Conservation (phyloP, 2,888 invertebrate species). For the Ryuthela nishihirai region DNA sequence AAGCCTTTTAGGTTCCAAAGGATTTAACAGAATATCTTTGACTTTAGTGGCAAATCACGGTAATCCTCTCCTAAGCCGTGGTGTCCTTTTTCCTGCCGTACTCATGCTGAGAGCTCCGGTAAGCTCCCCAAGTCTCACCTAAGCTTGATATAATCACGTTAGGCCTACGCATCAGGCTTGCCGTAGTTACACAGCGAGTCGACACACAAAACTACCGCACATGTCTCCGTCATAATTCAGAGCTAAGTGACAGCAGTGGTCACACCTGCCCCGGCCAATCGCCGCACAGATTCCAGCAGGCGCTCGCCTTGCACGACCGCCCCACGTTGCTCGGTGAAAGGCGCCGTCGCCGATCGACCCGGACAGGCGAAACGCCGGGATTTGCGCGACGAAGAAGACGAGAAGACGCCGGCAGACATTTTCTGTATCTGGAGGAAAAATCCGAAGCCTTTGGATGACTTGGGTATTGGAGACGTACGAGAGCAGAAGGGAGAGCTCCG, state of each 20-base stretch:
- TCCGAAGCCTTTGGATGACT: too few species aligned
- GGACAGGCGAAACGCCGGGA: too few species aligned
- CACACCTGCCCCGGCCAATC: conserved; percentile 25
- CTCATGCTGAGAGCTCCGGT: conserved; percentile 30
- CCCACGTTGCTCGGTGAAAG: too few species aligned
- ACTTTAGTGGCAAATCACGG: conserved; percentile 39
- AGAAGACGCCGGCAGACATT: too few species aligned
- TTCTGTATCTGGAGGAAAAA: too few species aligned
- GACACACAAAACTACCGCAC: conserved; percentile 22
- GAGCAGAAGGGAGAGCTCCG: too few species aligned
- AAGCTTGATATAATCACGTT: conserved; percentile 40
- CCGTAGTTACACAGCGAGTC: conserved; percentile 1
- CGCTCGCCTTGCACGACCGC: conserved; percentile 8
- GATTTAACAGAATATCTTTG: conserved; percentile 40
- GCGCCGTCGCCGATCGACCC: too few species aligned
- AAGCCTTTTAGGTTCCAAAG: conserved; percentile 34
- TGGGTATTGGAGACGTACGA: too few species aligned
- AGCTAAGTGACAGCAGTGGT: conserved; percentile 19
- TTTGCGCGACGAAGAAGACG: too few species aligned
- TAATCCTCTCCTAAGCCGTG: conserved; percentile 36
- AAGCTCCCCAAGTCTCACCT: conserved; percentile 38
- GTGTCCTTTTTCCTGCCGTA: conserved; percentile 34
- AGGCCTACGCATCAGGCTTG: conserved; percentile 31
- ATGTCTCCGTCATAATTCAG: conserved; percentile 37
- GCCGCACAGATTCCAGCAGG: not conserved